Base-by-base conservation (phyloP, 2,888 invertebrate species). In the Acanthoscelides obtectus region DNA sequence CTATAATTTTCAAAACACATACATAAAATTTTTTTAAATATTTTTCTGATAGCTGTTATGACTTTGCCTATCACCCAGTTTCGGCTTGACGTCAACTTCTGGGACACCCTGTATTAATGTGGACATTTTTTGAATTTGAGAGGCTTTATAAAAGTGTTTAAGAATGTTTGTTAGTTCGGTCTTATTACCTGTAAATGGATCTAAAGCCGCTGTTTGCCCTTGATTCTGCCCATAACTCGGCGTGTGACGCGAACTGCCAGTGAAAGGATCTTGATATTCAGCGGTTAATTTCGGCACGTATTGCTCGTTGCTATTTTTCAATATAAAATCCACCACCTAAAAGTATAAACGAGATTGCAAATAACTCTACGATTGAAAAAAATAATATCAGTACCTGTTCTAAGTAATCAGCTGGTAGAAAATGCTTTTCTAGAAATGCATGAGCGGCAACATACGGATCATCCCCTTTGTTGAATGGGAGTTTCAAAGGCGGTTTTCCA, bases 391-490 rank as follows among this genome's bases (percentile, higher is more conserved):
- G 19, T 77, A 84, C 84, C 88, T 94, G 93, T 79, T 98, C 97
- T 76, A 98, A 88, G 86, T 94, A 97, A 68, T 90, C 89, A 84
- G 96, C 94, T 72, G 94, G 94, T 74, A 99, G 87, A 79, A 91
- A 88, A 84, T 99, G 89, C 79, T 91, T 91, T 79, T 95, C 91
- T 75, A 98, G 93, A 83, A 99, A 99, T 25, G 90, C 88, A 83
- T 98, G 96, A 0, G 99, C 98, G 0, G 93, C 94, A 70, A 90
- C 88, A 93, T 96, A 98, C 0, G 98, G 97, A 86, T 99, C 97
- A 77, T 99, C 95, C 21, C 89, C 91, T 73, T 88, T 89, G 85
- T 99, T 97, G 84, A 93, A 99, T 0, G 98, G 97, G 75, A 99
- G 87, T 84, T 98, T 97, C 20, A 98, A 87, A 0, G 96, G 91